These are phyloP conservation scores for Hirundichthys speculiger DNA, from an alignment of 2,113 vertebrate species.

Conservation along the genomic window DNA sequence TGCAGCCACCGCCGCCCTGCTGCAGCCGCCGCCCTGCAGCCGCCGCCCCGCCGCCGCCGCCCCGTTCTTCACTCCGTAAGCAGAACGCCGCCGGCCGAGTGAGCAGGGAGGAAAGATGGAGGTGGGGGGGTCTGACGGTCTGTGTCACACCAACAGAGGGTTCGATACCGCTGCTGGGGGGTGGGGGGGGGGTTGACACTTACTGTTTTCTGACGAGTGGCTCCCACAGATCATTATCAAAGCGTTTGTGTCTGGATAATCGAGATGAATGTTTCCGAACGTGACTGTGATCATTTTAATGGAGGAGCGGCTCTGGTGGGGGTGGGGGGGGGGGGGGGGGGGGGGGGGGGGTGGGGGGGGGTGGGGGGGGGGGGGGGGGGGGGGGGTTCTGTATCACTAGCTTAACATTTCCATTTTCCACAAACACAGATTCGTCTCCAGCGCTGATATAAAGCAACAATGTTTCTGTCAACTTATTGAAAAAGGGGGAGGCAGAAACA, in stretches of 20 bases:
- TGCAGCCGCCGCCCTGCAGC: constrained; percentile 65
- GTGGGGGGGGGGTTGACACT: constrained; percentile 60
- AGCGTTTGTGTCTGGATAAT: constrained; percentile 76
- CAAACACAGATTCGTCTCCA: constrained; percentile 75
- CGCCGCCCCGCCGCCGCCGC: too few relatives aligned
- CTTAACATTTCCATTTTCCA: constrained; percentile 75
- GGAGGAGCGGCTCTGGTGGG: constrained; percentile 53
- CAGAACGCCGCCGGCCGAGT: constrained; percentile 67
- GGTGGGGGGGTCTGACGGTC: constrained; percentile 6
- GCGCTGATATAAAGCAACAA: constrained; percentile 75
- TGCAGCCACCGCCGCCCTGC: too few relatives aligned
- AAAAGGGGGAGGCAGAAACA: constrained; percentile 80
- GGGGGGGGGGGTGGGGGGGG: constrained; percentile 3
- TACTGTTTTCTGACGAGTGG: constrained; percentile 72
- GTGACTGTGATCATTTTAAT: constrained; percentile 66
- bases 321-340: constrained; percentile 3
- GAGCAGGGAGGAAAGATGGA: constrained; percentile 2
- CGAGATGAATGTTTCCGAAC: constrained; percentile 77
- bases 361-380: constrained; percentile 8
- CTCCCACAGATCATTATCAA: constrained; percentile 80
- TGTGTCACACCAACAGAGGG: constrained; percentile 50
- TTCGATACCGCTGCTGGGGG: constrained; percentile 53
- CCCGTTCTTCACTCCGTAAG: constrained; percentile 30
- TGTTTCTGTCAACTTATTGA: constrained; percentile 82
- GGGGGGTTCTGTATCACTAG: constrained; percentile 43